Base-by-base conservation (phyloP, 2,888 invertebrate genomes). In the Dicyrtoma fusca region DNA sequence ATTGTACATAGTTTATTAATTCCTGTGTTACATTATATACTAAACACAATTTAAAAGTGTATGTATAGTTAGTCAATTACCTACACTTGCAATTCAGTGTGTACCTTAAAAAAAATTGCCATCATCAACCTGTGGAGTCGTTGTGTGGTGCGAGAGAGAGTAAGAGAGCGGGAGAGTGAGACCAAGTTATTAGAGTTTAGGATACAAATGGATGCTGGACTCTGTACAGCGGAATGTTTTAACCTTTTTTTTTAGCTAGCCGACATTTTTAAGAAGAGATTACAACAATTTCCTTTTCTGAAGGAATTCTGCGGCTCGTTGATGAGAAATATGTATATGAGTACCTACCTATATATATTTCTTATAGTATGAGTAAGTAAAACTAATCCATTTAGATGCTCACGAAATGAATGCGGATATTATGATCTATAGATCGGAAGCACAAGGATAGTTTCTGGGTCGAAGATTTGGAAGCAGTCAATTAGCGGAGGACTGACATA, bases 1-100 rank as follows among this genome's bases (percentile, higher is more conserved):
- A 64, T 64, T 64, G 25, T 49, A 64, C 45, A 63, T 63, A 63
- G 21, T 63, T 21, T 63, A 42, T 44, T 44, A 44, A 17, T 44
- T 44, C 17, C 17, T 63, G 44, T 61, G n/a, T 61, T 34, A 42
- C 19, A 45, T 44, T 49, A 45, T 34, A 45, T 19, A 45, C 47
- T 11, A 21, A 63, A 19, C 49, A 64, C 45, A 64, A 57, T 57
- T 45, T n/a, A 17, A 47, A 25, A 49, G 64, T 64, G 64, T 64
- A 64, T 23, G 64, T 64, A 64, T 64, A 64, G 47, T 64, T 64
- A 64, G 64, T 64, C 64, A 64, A 57, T 49, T 64, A 49, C 64
- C 64, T 64, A 64, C 64, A 64, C 64, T 63, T 63, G 21, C 42
- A 21, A 25, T 64, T 64, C 23, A 49, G 47, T 49, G 23, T 64